Percentiles rank a stretch among this genome's conserved stretches.
Evolutionary conservation across 1,140 invertebrate species (phyloP).

Genomic region (Diprion similis): DNA sequence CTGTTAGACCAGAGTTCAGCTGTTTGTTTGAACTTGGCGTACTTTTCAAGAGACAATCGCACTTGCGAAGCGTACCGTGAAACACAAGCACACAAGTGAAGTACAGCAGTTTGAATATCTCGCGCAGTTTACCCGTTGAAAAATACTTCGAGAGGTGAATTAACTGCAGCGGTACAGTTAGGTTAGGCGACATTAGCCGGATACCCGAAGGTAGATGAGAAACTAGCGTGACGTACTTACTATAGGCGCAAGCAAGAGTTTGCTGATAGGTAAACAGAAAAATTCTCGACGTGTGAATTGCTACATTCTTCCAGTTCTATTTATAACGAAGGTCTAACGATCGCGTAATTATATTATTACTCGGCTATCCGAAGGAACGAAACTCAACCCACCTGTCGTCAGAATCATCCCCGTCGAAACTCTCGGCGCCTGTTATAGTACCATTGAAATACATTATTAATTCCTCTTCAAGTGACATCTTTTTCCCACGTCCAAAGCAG

Average conservation of each 20-base stretch:
- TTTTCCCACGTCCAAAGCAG: background rate
- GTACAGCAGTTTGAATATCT: no score
- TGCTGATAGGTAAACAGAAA: background rate
- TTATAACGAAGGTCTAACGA: background rate
- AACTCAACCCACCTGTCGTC: slow-evolving; percentile 6
- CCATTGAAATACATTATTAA: background rate
- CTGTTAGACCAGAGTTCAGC: no score
- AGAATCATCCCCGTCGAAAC: background rate
- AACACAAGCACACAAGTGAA: no score
- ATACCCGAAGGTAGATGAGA: background rate
- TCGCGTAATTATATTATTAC: background rate
- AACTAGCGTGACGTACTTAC: background rate
- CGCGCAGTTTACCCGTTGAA: no score
- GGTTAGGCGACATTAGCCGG: background rate
- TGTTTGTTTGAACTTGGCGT: no score
- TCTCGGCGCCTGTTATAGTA: no score
- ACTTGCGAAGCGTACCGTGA: no score
- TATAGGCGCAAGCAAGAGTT: background rate
- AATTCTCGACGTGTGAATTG: background rate
- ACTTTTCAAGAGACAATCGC: no score
- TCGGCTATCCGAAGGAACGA: background rate
- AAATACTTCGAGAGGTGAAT: no score
- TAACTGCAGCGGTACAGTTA: background rate
- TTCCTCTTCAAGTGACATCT: background rate
- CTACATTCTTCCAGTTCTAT: background rate